A percentile compares a stretch with the other conserved stretches of the same genome.
Conservation (phyloP, 2,797 vertebrate genomes). For the Ctenopoma kingsleyae region DNA sequence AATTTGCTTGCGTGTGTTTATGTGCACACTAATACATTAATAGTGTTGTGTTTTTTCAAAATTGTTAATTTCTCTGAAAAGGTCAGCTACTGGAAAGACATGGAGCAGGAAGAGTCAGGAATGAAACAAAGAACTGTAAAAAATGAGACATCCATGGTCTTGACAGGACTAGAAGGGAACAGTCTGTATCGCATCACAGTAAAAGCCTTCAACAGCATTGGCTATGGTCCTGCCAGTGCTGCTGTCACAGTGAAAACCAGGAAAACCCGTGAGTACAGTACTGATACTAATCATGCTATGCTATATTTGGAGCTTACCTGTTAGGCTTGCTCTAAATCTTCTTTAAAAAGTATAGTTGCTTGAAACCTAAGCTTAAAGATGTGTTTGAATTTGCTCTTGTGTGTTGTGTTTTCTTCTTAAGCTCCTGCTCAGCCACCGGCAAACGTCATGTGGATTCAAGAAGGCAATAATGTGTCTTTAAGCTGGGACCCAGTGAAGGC, state of each 20-base stretch:
- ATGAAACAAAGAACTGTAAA: constrained; percentile 89
- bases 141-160: constrained; percentile 90
- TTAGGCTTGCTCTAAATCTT: constrained; percentile 46
- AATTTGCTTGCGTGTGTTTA: constrained; percentile 7
- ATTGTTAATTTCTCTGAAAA: constrained; percentile 67
- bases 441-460: constrained; percentile 95
- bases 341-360: constrained; percentile 51
- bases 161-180: constrained; percentile 93
- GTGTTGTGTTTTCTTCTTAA: constrained; percentile 59
- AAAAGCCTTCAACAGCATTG: constrained; percentile 94
- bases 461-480: constrained; percentile 94
- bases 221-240: constrained; percentile 91
- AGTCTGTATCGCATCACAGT: constrained; percentile 91
- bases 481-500: constrained; percentile 94
- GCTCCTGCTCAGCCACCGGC: constrained; percentile 92
- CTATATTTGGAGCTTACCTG: constrained; percentile 61
- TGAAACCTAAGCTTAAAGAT: constrained; percentile 29
- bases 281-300: constrained; percentile 51
- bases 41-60: too few relatives aligned
- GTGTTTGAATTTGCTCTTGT: constrained; percentile 16
- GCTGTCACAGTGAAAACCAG: constrained; percentile 88
- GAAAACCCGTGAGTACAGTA: constrained; percentile 90
- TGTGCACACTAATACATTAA: not conserved
- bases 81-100: constrained; percentile 94
- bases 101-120: constrained; percentile 90